Conservation (phyloP, 2,888 invertebrate genomes). For the Dioctria linearis region DNA sequence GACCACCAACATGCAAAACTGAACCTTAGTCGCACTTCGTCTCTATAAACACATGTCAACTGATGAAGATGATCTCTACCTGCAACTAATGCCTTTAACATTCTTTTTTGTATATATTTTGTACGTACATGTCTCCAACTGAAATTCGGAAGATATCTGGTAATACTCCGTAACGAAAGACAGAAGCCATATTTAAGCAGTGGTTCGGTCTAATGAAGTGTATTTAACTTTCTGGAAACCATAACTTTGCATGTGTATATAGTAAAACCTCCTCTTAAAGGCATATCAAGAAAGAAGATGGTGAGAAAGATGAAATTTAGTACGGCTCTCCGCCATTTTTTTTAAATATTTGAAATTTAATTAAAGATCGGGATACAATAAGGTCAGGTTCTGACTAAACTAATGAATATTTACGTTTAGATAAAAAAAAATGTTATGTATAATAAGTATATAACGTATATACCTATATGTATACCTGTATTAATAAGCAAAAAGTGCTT, state of each 20-base stretch:
- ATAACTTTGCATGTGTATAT: no score
- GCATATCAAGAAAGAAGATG: neutral
- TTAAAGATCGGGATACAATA: neutral
- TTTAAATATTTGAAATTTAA: conserved; percentile 8
- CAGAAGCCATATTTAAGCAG: neutral
- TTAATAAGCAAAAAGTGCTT: no score
- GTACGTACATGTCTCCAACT: no score
- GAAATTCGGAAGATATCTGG: neutral
- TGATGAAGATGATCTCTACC: neutral
- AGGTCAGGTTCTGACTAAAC: neutral
- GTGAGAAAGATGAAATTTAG: neutral
- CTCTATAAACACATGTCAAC: neutral
- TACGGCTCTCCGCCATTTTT: conserved; percentile 5
- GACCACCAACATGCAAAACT: no score
- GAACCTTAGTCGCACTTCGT: no score
- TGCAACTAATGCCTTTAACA: neutral
- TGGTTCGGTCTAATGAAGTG: neutral
- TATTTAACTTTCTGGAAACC: no score
- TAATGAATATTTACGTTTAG: conserved; percentile 39
- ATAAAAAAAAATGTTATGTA: neutral
- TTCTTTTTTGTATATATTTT: neutral
- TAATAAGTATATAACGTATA: no score
- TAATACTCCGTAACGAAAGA: neutral
- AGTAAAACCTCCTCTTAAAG: conserved; percentile 9
- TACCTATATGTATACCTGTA: no score